phyloP scores from a whole-genome alignment of 1,140 invertebrate genomes.

The Drosophila tsacasi region DNA sequence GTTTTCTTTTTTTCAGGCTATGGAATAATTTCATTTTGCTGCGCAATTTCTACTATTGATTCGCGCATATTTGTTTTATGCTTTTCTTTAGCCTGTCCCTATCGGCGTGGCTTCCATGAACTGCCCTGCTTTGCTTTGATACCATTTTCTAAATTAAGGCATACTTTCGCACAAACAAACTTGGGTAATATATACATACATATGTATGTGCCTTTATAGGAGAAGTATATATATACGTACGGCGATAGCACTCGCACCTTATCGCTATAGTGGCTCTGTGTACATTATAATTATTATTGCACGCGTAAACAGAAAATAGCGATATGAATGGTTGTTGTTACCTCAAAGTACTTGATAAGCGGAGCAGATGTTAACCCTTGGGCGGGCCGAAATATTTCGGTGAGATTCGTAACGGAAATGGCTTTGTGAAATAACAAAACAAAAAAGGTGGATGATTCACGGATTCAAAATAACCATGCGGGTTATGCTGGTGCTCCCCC shows the following conservation, averaged over 20 bases:
- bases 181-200: background rate
- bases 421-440: slow-evolving; percentile 30
- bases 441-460: slow-evolving; percentile 49
- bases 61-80: slow-evolving; percentile 53
- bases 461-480: slow-evolving; percentile 38
- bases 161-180: slow-evolving; percentile 15
- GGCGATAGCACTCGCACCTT: slow-evolving; percentile 37
- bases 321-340: slow-evolving; percentile 41
- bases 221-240: slow-evolving; percentile 1
- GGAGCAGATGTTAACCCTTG: slow-evolving; percentile 36
- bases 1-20: slow-evolving; percentile 49
- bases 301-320: slow-evolving; percentile 41
- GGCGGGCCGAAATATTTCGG: slow-evolving; percentile 7
- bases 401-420: slow-evolving; percentile 29
- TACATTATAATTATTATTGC: slow-evolving; percentile 49
- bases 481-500: slow-evolving; percentile 8
- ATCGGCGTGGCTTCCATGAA: slow-evolving; percentile 42
- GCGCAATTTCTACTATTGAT: slow-evolving; percentile 80
- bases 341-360: slow-evolving; percentile 29
- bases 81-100: slow-evolving; percentile 40
- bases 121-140: slow-evolving; percentile 43
- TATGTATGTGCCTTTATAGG: background rate
- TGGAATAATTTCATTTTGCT: slow-evolving; percentile 76
- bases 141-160: slow-evolving; percentile 42
- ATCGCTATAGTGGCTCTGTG: slow-evolving; percentile 33